Conservation (phyloP, 2,797 vertebrate species). For the Darevskia mixta region DNA sequence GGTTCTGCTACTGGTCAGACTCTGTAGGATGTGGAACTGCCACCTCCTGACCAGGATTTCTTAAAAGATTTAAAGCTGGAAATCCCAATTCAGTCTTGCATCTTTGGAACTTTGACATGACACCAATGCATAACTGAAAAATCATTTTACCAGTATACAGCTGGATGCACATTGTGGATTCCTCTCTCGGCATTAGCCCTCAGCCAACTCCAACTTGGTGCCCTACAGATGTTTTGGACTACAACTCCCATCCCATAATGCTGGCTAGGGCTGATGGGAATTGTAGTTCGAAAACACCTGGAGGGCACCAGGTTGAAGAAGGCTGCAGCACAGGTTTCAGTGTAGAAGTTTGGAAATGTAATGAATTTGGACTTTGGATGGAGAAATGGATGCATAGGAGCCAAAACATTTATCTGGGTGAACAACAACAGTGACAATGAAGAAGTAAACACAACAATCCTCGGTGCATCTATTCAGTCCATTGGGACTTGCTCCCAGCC, state of each 20-base stretch:
- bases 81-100: background rate
- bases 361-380: background rate
- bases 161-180: background rate
- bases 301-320: too few species aligned
- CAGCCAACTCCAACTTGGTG: background rate
- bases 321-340: background rate
- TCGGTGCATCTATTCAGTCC: too few species aligned
- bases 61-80: background rate
- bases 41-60: background rate
- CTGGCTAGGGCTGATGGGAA: too few species aligned
- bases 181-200: background rate
- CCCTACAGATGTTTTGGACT: too few species aligned
- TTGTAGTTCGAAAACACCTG: too few species aligned
- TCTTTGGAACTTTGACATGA: background rate
- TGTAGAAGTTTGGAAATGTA: background rate
- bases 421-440: background rate
- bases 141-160: background rate
- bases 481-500: too few species aligned
- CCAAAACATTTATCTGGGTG: conserved; percentile 8
- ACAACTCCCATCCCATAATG: background rate
- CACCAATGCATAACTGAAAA: background rate
- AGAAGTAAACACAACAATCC: background rate
- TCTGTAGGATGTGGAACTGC: background rate
- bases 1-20: background rate
- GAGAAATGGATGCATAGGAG: background rate